These are phyloP conservation scores for Terrapene triunguis DNA, from an alignment of 2,113 vertebrate species.

Conservation along the genomic window DNA sequence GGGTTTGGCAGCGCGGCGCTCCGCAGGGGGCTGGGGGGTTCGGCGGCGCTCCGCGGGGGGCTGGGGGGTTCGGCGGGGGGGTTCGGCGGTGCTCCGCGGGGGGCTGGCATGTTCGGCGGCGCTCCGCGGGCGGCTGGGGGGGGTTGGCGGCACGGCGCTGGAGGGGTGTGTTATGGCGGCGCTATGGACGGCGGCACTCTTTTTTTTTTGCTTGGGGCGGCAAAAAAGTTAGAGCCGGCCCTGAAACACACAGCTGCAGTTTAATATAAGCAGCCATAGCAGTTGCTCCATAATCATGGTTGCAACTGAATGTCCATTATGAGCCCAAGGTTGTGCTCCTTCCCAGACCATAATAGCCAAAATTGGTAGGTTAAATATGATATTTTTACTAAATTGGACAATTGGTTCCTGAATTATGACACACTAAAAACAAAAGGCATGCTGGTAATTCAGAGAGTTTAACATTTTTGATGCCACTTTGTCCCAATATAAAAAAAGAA, in stretches of 20 bases:
- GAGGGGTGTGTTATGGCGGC: too few species aligned
- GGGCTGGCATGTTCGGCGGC: too few species aligned
- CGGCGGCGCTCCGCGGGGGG: too few species aligned
- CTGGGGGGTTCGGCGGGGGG: too few species aligned
- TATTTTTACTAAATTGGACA: not conserved
- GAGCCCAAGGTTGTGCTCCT: not conserved
- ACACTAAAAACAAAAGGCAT: not conserved
- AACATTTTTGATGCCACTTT: not conserved
- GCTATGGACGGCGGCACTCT: too few species aligned
- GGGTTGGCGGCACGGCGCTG: too few species aligned
- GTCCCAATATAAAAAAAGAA: not conserved
- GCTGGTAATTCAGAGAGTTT: not conserved
- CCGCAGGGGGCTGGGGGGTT: too few species aligned
- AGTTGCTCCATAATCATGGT: not conserved
- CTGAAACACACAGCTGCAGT: not conserved
- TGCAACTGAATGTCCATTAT: not conserved
- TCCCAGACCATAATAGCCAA: not conserved
- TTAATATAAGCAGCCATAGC: not conserved
- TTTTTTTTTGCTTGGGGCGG: too few species aligned
- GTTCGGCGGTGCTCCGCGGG: too few species aligned
- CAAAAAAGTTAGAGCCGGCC: too few species aligned
- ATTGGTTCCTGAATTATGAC: not conserved
- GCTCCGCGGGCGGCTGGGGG: too few species aligned
- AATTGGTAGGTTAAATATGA: not conserved
- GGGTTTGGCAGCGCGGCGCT: too few species aligned